phyloP scores from a whole-genome alignment of 1,140 invertebrate species.

The Drosophila ficusphila region DNA sequence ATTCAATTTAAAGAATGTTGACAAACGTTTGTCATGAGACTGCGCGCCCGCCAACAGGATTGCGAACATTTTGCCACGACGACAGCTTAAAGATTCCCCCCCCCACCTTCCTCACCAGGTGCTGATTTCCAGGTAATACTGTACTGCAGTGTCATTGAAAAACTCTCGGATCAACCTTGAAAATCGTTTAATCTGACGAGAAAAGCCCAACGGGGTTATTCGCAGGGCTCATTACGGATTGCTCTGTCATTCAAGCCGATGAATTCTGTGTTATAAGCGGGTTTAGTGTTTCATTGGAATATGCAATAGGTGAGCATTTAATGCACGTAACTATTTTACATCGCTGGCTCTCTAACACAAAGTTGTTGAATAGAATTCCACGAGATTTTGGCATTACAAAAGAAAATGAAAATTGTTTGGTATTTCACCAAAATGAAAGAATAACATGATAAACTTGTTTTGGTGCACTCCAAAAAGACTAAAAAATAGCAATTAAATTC shows the following conservation, averaged over 20 bases:
- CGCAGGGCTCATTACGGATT: slow-evolving; percentile 21
- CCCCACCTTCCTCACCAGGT: slow-evolving; percentile 8
- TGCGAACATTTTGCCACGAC: slow-evolving; percentile 15
- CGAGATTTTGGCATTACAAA: no score
- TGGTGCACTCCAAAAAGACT: no score
- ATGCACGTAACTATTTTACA: not conserved
- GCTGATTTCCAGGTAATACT: slow-evolving; percentile 39
- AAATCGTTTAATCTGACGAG: slow-evolving; percentile 31
- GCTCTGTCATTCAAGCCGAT: not conserved
- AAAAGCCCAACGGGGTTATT: slow-evolving; percentile 30
- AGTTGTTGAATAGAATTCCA: no score
- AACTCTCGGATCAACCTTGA: slow-evolving; percentile 25
- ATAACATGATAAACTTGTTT: no score
- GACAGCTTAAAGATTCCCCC: slow-evolving; percentile 36
- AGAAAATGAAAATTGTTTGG: no score
- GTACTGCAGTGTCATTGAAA: slow-evolving; percentile 37
- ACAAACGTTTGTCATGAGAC: slow-evolving; percentile 61
- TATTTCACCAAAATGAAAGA: no score
- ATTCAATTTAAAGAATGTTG: slow-evolving; percentile 64
- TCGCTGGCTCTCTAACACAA: not conserved
- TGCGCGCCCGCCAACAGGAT: slow-evolving; percentile 12
- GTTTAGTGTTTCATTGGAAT: not conserved
- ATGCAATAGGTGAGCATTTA: not conserved
- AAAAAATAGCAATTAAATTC: no score
- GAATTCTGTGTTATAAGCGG: not conserved